Conservation (phyloP, 2,113 vertebrate genomes). For the Manacus vitellinus region DNA sequence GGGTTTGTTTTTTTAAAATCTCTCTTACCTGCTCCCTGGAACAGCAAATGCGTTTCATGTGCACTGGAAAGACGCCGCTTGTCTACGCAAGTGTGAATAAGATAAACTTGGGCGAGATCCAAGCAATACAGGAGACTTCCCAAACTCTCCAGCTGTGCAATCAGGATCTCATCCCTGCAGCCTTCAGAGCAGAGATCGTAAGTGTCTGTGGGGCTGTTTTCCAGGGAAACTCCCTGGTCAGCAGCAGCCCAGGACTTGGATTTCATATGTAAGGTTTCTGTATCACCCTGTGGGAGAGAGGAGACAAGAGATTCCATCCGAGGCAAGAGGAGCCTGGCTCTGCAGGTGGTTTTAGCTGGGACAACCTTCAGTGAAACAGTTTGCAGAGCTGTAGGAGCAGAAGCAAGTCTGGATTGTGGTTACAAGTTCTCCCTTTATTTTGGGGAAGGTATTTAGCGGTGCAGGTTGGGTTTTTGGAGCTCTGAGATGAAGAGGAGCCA, state of each 20-base stretch:
- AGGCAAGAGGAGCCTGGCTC: background rate
- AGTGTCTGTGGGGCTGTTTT: conserved; percentile 6
- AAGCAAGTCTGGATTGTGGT: background rate
- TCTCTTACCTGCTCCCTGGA: background rate
- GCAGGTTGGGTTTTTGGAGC: background rate
- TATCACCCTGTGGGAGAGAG: background rate
- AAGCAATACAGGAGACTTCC: conserved; percentile 74
- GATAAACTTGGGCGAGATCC: conserved; percentile 83
- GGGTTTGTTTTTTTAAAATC: background rate
- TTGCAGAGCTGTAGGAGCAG: background rate
- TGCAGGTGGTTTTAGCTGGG: background rate
- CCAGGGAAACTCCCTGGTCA: background rate
- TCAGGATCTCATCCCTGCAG: conserved; percentile 75
- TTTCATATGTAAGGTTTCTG: background rate
- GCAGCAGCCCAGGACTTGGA: background rate
- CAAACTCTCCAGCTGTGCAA: conserved; percentile 78
- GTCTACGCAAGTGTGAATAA: conserved; percentile 68
- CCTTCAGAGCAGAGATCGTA: conserved; percentile 79
- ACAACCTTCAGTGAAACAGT: background rate
- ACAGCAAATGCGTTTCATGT: conserved; percentile 75
- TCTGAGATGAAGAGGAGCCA: background rate
- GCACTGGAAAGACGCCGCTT: conserved; percentile 78
- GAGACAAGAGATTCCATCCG: background rate
- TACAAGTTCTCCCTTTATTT: background rate
- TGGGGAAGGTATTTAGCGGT: background rate